Conservation (phyloP, 2,113 vertebrate genomes). For the Hucho hucho region DNA sequence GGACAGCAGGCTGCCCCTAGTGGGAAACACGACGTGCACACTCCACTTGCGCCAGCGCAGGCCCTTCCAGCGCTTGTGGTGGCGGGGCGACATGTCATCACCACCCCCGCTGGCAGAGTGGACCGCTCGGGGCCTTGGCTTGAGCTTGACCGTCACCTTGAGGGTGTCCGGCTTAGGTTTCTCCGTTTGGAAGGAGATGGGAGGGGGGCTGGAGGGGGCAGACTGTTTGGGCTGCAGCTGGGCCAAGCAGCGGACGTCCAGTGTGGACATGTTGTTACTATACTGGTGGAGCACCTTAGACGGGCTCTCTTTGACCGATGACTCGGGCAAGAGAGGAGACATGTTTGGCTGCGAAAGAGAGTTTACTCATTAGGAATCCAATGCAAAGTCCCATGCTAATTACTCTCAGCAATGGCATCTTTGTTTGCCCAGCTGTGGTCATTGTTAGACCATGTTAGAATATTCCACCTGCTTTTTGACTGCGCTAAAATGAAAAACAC, state of each 20-base stretch:
- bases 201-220: slow-evolving; percentile 78
- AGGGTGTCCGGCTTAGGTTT: slow-evolving; percentile 83
- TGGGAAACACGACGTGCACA: slow-evolving; percentile 82
- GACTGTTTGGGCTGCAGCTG: slow-evolving; percentile 75
- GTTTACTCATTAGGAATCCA: too few relatives aligned
- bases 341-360: slow-evolving; percentile 59
- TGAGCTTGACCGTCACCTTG: slow-evolving; percentile 91
- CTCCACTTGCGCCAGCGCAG: slow-evolving; percentile 94
- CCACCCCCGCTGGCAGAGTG: slow-evolving; percentile 57
- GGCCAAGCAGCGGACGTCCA: slow-evolving; percentile 88
- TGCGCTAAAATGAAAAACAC: too few relatives aligned
- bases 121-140: slow-evolving; percentile 83
- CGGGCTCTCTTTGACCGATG: slow-evolving; percentile 56
- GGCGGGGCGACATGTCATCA: slow-evolving; percentile 43
- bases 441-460: too few relatives aligned
- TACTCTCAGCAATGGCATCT: too few relatives aligned
- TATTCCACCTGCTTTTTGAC: too few relatives aligned
- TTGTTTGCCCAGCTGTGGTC: too few relatives aligned
- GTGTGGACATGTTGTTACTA: slow-evolving; percentile 87
- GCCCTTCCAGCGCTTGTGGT: slow-evolving; percentile 82
- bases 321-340: slow-evolving; percentile 57
- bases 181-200: slow-evolving; percentile 78
- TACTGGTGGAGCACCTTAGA: slow-evolving; percentile 83
- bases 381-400: too few relatives aligned
- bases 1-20: slow-evolving; percentile 53